A percentile compares a stretch with the other conserved stretches of the same genome.
phyloP scores from a whole-genome alignment of 2,888 invertebrate species.

The Ichneumoninae sp. region DNA sequence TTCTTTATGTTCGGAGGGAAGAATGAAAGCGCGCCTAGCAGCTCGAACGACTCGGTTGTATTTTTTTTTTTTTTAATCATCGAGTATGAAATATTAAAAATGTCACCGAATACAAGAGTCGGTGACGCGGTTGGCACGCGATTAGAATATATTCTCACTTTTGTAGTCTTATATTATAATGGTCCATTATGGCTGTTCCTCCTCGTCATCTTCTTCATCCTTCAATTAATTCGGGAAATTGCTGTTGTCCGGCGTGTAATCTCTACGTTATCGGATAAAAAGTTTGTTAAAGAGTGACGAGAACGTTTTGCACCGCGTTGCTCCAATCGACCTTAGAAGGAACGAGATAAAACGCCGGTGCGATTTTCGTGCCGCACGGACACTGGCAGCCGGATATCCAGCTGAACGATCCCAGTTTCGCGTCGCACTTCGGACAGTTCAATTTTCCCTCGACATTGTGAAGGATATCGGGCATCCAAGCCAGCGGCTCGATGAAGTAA shows the following conservation, averaged over 20 bases:
- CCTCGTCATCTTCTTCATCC: background rate
- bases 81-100: slow-evolving; percentile 60
- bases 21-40: slow-evolving; percentile 62
- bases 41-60: slow-evolving; percentile 32
- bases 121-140: slow-evolving; percentile 66
- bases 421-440: slow-evolving; percentile 93
- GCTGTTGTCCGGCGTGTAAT: slow-evolving; percentile 2
- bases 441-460: slow-evolving; percentile 92
- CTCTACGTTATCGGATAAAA: background rate
- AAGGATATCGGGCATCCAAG: slow-evolving; percentile 93
- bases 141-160: slow-evolving; percentile 66
- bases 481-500: slow-evolving; percentile 94
- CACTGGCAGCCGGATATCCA: slow-evolving; percentile 95
- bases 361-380: slow-evolving; percentile 95
- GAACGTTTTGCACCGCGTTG: slow-evolving; percentile 94
- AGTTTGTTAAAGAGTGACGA: slow-evolving; percentile 88
- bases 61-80: slow-evolving; percentile 40
- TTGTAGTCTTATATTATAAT: slow-evolving; percentile 63
- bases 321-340: slow-evolving; percentile 96
- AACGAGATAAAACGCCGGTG: slow-evolving; percentile 96
- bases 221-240: slow-evolving; percentile 28
- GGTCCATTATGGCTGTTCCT: slow-evolving; percentile 45
- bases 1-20: slow-evolving; percentile 48
- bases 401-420: slow-evolving; percentile 95
- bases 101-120: slow-evolving; percentile 35